Conservation (phyloP, 2,888 invertebrate species). For the Agrotis exclamationis region DNA sequence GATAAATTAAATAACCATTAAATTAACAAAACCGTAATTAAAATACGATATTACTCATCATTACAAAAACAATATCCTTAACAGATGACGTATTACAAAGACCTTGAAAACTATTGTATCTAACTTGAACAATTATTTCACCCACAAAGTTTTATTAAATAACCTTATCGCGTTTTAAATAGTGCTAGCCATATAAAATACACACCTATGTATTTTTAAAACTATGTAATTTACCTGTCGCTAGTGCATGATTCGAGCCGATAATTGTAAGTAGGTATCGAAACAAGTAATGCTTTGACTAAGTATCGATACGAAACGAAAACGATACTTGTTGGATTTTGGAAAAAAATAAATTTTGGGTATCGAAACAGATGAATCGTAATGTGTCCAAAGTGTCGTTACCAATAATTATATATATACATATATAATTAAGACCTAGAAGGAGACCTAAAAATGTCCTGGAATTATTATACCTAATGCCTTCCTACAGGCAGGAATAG, state of each 20-base stretch:
- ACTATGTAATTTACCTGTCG: neutral
- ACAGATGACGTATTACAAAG: conserved; percentile 1
- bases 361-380: neutral
- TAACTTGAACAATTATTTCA: conserved; percentile 9
- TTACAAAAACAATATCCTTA: conserved; percentile 30
- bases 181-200: conserved; percentile 13
- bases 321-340: neutral
- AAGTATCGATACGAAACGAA: neutral
- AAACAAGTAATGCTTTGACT: neutral
- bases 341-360: no score
- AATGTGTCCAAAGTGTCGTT: neutral
- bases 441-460: neutral
- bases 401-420: neutral
- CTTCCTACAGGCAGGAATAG: neutral
- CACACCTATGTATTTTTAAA: conserved; percentile 15
- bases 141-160: conserved; percentile 16
- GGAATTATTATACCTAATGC: neutral
- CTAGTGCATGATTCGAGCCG: neutral
- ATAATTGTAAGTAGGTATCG: neutral
- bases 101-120: conserved; percentile 31
- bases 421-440: neutral
- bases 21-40: conserved; percentile 5
- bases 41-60: conserved; percentile 6
- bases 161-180: conserved; percentile 11
- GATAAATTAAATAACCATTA: neutral